Conservation (phyloP, 2,797 vertebrate species). For the Gymnoscopelus microlampas region DNA sequence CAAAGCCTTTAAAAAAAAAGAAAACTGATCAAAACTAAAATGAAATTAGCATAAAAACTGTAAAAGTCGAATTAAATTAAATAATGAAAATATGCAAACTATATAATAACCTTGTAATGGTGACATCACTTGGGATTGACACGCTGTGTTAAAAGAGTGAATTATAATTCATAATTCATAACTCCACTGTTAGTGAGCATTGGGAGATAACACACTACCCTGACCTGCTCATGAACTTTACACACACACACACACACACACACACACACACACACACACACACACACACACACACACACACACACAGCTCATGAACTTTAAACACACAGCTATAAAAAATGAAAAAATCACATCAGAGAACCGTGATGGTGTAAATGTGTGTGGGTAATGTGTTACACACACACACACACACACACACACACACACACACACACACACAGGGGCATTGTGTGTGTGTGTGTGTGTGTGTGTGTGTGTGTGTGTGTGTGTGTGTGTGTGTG, state of each 20-base stretch:
- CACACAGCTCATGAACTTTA: neutral
- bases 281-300: too few species aligned
- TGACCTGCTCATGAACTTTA: constrained; percentile 2
- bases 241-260: too few species aligned
- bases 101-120: too few species aligned
- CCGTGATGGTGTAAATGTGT: neutral
- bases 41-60: too few species aligned
- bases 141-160: neutral
- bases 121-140: too few species aligned
- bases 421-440: too few species aligned
- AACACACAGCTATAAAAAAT: constrained; percentile 16
- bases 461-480: neutral
- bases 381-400: neutral
- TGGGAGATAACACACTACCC: neutral
- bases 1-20: too few species aligned
- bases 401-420: too few species aligned
- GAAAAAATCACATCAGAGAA: constrained; percentile 1
- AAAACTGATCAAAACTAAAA: too few species aligned
- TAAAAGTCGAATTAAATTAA: too few species aligned
- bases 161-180: neutral
- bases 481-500: neutral
- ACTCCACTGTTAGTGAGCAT: neutral
- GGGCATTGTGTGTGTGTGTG: neutral
- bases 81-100: too few species aligned
- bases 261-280: too few species aligned